These are phyloP conservation scores for Aricia artaxerxes DNA, from an alignment of 2,888 invertebrate genomes.

Conservation along the genomic window DNA sequence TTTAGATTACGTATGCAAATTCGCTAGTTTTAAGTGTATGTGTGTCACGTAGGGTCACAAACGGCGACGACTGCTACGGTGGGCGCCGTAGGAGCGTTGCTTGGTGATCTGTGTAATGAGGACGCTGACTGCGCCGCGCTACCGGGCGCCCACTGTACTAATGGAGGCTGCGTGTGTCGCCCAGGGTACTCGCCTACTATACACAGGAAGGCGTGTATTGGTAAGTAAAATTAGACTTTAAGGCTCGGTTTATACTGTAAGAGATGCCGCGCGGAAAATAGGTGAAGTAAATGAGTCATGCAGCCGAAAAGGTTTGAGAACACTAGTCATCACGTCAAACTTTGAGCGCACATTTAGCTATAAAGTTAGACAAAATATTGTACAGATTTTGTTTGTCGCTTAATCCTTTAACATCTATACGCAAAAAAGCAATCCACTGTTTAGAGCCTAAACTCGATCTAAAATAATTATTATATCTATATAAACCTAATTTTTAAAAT, in stretches of 20 bases:
- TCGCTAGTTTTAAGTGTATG: slow-evolving; percentile 19
- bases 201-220: slow-evolving; percentile 71
- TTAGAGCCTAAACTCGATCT: too few relatives aligned
- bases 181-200: slow-evolving; percentile 75
- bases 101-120: slow-evolving; percentile 89
- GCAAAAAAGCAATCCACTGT: too few relatives aligned
- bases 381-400: too few relatives aligned
- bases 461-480: too few relatives aligned
- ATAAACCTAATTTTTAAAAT: too few relatives aligned
- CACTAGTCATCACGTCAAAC: too few relatives aligned
- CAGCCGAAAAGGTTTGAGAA: too few relatives aligned
- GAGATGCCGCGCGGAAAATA: not conserved
- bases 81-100: slow-evolving; percentile 80
- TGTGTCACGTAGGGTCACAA: slow-evolving; percentile 51
- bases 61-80: slow-evolving; percentile 75
- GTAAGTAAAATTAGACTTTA: slow-evolving; percentile 52
- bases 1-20: slow-evolving; percentile 10
- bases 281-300: not conserved
- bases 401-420: too few relatives aligned
- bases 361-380: too few relatives aligned
- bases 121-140: slow-evolving; percentile 80
- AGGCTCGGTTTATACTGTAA: not conserved
- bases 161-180: slow-evolving; percentile 87
- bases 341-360: too few relatives aligned
- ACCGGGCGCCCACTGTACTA: slow-evolving; percentile 86